Evolutionary conservation across 2,888 invertebrate genomes (phyloP), one percentile per base, ranked within the genome.

Genomic region (Mylabris sibirica): DNA sequence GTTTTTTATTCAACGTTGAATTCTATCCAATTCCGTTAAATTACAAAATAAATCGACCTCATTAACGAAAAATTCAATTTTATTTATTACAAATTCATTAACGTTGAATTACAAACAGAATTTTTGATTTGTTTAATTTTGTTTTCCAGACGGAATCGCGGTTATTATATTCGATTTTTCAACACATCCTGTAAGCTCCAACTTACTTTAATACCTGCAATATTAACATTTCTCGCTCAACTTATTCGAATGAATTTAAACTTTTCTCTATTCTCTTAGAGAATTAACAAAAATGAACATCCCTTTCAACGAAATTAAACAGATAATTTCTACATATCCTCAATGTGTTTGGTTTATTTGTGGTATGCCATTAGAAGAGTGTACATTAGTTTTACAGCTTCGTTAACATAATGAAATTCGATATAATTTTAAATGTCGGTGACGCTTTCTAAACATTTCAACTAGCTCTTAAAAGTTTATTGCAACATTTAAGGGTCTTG

Each of bases 381-480:
- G 14, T 57, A 24, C 11, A 12, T 22, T 22, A 26, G 24, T 44
- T 41, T 44, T 63, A 44, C 63, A 14, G 44, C n/a, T 41, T 17
- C 20, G 44, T 44, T 63, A 63, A 20, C 41, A 20, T 63, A 63
- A 63, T 41, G 44, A 63, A 44, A 63, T 9, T 41, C 41, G 20
- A 62, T 38, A 35, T 20, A 17, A n/a, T 12, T 24, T 57, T 57
- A 24, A 22, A 17, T 34, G 35, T 34, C 12, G 20, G 63, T 44
- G 11, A 41, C 63, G 63, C 44, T 38, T 26, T n/a, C 41, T 22
- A 30, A 24, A 44, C 38, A 41, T 41, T 38, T 63, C 22, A 63
- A 63, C 44, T 22, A 63, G 63, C 63, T 63, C 41, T 63, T 63
- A 63, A 63, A 63, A 41, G 22, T 63, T 63, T 63, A 63, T 22